Evolutionary conservation across 2,888 invertebrate species (phyloP), one percentile per base, ranked within the genome.

Genomic region (Polylopha cassiicola): DNA sequence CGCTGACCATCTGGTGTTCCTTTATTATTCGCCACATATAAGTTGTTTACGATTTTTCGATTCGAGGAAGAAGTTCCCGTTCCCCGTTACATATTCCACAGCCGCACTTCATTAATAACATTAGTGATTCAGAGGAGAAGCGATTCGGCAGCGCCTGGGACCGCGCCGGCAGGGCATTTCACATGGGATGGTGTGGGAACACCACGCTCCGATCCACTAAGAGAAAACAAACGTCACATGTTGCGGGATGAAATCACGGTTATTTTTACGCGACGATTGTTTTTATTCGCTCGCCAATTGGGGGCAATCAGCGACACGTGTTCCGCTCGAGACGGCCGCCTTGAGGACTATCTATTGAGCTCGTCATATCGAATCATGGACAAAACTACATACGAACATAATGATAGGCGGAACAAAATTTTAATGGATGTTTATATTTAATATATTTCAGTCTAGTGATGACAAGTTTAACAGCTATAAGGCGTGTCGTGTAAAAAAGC

Each of bases 211-310:
- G 65, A 61, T 71, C 65, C 64, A 56, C 67, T 61, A 52, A 74
- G 68, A 74, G 74, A 74, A 74, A 76, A 77, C 73, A 74, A 66
- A 56, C 69, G 68, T 78, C 84, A 85, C 80, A 81, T 84, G 82
- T 77, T 82, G 65, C 55, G 53, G 55, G 70, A 85, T 85, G 84
- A 84, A 85, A 85, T 85, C 85, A 85, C 84, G 78, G 82, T 74
- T 85, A 85, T 85, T 85, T 85, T 84, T 81, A 77, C 78, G 78
- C 78, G 76, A 76, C 73, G 82, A 82, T 84, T 84, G 84, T 85
- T 85, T 85, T 85, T 84, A 85, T 85, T 85, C 77, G 82, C 65
- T 74, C 79, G 81, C 82, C 85, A 85, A 85, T 85, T 85, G 85
- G 66, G 84, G 82, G 75, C 85, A 84, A 85, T 85, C 84, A 85